Evolutionary conservation across 1,140 invertebrate species (phyloP), one percentile per base, ranked within the genome.

Genomic region (Andricus grossulariae): DNA sequence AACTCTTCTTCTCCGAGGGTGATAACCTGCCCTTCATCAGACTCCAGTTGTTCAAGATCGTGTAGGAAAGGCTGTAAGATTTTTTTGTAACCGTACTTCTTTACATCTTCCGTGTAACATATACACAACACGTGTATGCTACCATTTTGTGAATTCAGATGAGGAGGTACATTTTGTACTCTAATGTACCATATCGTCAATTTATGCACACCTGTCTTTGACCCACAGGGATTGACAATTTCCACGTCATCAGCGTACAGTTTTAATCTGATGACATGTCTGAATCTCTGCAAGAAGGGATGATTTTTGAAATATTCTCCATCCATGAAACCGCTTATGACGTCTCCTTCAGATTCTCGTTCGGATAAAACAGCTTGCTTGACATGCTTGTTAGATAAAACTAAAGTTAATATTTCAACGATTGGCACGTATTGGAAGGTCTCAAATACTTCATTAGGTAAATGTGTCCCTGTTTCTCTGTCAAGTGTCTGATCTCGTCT

Each of bases 231-330:
- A 45, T 39, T 71, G 16, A 72, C 73, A 3, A 78, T 32, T 74
- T 78, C 72, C 3, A 66, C 25, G 19, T 79, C 73, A 51, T 77
- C 79, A 50, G 71, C 77, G 45, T 80, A 77, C 5, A 73, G n/a
- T 55, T 74, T 51, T 39, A 78, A 19, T 74, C 77, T 51, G 12
- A 78, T 71, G 13, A 66, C 73, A 54, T 74, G 50, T 45, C 45
- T 66, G 19, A 71, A 55, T 66, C 45, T 73, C 12, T 32, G 21
- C 5, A 78, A 49, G 45, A 75, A 75, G 8, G n/a, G 2, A 55
- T 78, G 25, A 75, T 45, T 71, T 75, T 71, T 57, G 32, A 39
- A 74, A 55, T 75, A 25, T 39, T 45, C 3, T 19, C 73, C 73
- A 72, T 79, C 73, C 16, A 75, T 52, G 57, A 79, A 75, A 18